Conservation (phyloP, 2,888 invertebrate genomes). For the Agrilus cyanescens region DNA sequence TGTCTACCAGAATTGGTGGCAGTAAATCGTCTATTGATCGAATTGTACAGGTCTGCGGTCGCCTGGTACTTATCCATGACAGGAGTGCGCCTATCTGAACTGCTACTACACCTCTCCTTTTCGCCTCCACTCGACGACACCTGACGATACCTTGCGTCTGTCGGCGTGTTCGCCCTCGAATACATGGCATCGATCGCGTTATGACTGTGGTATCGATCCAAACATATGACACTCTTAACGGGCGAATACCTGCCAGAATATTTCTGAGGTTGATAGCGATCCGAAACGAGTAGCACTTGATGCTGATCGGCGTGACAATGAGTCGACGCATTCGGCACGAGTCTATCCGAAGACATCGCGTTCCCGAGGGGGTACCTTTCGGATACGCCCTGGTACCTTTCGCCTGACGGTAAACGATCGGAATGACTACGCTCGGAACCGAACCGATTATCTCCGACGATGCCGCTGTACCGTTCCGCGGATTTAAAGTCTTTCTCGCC, state of each 20-base stretch:
- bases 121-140: slow-evolving; percentile 12
- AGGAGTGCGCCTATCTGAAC: slow-evolving; percentile 14
- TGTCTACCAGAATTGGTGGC: slow-evolving; percentile 26
- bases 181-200: slow-evolving; percentile 23
- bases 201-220: slow-evolving; percentile 29
- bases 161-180: slow-evolving; percentile 30
- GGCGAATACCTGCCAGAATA: slow-evolving; percentile 19
- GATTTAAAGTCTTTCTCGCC: slow-evolving; percentile 4
- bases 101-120: slow-evolving; percentile 31
- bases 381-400: slow-evolving; percentile 31
- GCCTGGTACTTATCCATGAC: slow-evolving; percentile 9
- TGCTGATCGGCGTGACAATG: slow-evolving; percentile 21
- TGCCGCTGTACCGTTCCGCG: slow-evolving; percentile 15
- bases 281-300: slow-evolving; percentile 23
- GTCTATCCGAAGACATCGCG: slow-evolving; percentile 33
- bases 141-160: slow-evolving; percentile 22
- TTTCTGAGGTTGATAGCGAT: slow-evolving; percentile 14
- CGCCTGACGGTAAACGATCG: slow-evolving; percentile 31
- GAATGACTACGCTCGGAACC: slow-evolving; percentile 29
- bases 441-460: slow-evolving; percentile 19
- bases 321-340: slow-evolving; percentile 18
- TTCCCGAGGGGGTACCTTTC: slow-evolving; percentile 35
- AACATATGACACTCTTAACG: slow-evolving; percentile 23
- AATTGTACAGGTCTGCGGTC: slow-evolving; percentile 8
- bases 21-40: slow-evolving; percentile 14